Base-by-base conservation (phyloP, 2,888 invertebrate species). In the Meliscaeva auricollis region DNA sequence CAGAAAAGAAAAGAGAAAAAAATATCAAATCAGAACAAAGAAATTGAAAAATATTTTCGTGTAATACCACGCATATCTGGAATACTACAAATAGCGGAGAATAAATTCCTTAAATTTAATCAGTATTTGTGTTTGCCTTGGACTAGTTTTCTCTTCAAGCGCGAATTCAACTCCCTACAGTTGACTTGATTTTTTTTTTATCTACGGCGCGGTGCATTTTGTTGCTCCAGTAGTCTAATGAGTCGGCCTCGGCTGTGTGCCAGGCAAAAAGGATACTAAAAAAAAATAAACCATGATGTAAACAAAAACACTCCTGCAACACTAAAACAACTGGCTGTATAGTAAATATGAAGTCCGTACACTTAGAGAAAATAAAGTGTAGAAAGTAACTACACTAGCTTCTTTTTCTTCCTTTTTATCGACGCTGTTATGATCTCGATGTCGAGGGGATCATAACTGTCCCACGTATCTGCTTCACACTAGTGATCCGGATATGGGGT, bases 191-290 rank as follows among this genome's bases (percentile, higher is more conserved):
- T 41, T 41, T 41, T 30, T 13, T 26, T 26, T 26, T 32, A 15
- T 50, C 13, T 15, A 17, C 11, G 41, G 35, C 26, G 26, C 17
- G 44, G 15, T 54, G n/a, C 74, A 26, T 64, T 38, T 72, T 78
- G 64, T 48, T 48, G 62, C 54, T 62, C 38, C 20, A 83, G 48
- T 50, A 83, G 83, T 74, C 83, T 83, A 83, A 83, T 83, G 83
- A 83, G 83, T 79, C 83, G 74, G 79, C 74, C 78, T 83, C 78
- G 83, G 79, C 79, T 74, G 56, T 66, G 50, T 83, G 83, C 83
- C 83, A 83, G 74, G 56, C 56, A 56, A 66, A 20, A 35, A 15
- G 8, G 35, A 41, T 44, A 15, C 66, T 26, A 26, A 26, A 58
- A 38, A 72, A 82, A 35, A 38, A 13, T 3, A 38, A 9, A 38